Evolutionary conservation across 2,888 invertebrate genomes (phyloP), one percentile per base, ranked within the genome.

Genomic region (Torymus auratus): DNA sequence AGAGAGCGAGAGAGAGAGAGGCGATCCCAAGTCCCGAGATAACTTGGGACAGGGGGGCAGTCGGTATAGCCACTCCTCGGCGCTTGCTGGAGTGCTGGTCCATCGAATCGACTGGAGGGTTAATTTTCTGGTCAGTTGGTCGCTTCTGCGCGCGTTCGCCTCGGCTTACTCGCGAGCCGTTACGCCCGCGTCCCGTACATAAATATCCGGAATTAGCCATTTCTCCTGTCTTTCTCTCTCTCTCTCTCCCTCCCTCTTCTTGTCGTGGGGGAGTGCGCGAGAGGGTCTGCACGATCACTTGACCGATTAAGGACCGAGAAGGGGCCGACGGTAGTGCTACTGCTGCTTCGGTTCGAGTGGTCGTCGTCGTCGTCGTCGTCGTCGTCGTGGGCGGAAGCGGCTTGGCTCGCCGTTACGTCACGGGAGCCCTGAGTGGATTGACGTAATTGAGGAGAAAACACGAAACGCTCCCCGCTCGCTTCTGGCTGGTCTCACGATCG

Each of bases 81-180:
- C 70, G 74, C 55, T 84, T 84, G 85, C 80, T 84, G 85, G 82
- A 83, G 83, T 41, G 41, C 85, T 82, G 84, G 86, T 87, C 87
- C 86, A 87, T 88, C 87, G 89, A 88, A 90, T 90, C 89, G 89
- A 88, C 84, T 88, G 87, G 90, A 89, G 91, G 90, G 91, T 91
- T 91, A 91, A 91, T 91, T 91, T 91, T 91, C 91, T 91, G 91
- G 91, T 90, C 91, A 91, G 91, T 91, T 91, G 91, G 91, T 90
- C 91, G 91, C 91, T 90, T 90, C 90, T 91, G 91, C 74, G n/a
- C 61, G 55, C 23, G 15, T 53, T 68, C 65, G 41, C 60, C 88
- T 87, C 86, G 89, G 90, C 90, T 90, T 90, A 90, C 88, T 89
- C 88, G 50, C 83, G 41, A 41, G 41, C 41, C 41, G 41, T 41